Conservation (phyloP, 1,140 invertebrate species). For the Contarinia nasturtii region DNA sequence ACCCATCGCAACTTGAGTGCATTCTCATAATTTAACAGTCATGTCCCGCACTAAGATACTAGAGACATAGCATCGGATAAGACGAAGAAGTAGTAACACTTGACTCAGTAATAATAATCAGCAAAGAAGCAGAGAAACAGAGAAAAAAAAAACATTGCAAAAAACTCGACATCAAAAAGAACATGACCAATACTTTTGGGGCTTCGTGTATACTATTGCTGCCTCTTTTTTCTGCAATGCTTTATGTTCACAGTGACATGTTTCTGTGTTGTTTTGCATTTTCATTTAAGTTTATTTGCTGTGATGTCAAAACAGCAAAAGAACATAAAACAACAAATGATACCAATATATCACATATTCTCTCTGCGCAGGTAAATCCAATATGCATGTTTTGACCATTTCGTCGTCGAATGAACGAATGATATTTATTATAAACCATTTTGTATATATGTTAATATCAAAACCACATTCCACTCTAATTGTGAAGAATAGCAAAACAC, state of each 20-base stretch:
- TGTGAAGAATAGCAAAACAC: conserved; percentile 5
- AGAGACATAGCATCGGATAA: no score
- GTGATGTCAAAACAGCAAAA: conserved; percentile 9
- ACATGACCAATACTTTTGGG: background rate
- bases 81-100: no score
- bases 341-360: conserved; percentile 8
- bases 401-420: no score
- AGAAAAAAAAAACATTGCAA: conserved; percentile 3
- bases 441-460: conserved; percentile 6
- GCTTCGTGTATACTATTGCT: background rate
- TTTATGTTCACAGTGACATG: conserved; percentile 20
- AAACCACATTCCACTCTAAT: conserved; percentile 18
- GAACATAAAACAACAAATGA: background rate
- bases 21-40: no score
- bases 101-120: no score
- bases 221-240: conserved; percentile 17
- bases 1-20: no score
- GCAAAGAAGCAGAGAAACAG: conserved; percentile 4
- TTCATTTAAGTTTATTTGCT: conserved; percentile 9
- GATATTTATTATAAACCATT: conserved; percentile 16
- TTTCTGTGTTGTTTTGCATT: conserved; percentile 25
- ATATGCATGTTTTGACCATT: conserved; percentile 5
- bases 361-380: conserved; percentile 6
- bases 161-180: background rate
- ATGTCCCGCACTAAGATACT: no score